Evolutionary conservation across 2,113 vertebrate genomes (phyloP), one percentile per base, ranked within the genome.

Genomic region (Varanus komodoensis): DNA sequence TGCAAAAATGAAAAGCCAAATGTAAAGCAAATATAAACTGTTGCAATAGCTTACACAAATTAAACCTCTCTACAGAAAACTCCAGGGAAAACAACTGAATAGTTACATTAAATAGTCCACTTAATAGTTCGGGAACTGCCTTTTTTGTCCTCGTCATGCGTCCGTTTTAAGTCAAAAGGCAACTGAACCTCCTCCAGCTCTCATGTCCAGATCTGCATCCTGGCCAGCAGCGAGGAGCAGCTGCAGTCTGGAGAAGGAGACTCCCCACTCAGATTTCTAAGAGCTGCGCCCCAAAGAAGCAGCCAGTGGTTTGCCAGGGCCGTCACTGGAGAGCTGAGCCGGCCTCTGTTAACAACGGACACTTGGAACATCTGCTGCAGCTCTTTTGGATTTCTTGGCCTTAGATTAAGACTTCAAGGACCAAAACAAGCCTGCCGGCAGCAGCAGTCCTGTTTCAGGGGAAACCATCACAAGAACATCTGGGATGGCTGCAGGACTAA

Each of bases 361-460:
- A 50, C 48, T 25, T 52, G 48, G 78, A 80, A 52, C 48, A 15
- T 50, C 29, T 52, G 9, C 78, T 61, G 29, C 80, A 3, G 57
- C 15, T 32, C 81, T 25, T 38, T 88, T 81, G 90, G 68, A 89
- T 74, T 87, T 54, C 19, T 29, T 50, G 88, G 82, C 44, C 34
- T 78, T 29, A 74, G 82, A 74, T 83, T 86, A 92, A 89, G 89
- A 87, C 68, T 91, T 79, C 14, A 89, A 81, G 77, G 54, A 92
- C 93, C 84, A 29, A 84, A 86, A 19, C 25, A 82, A 85, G 38
- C 12, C 9, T 83, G 23, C 61, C 89, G 92, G 6, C 2, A 27
- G 82, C 3, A 12, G 57, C 4, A 86, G 86, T 82, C 68, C 88
- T 89, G 27, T 87, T 93, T 92, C 84, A 94, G 81, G 71, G 90